A percentile compares a stretch with the other conserved stretches of the same genome.
phyloP scores from a whole-genome alignment of 2,888 invertebrate genomes.

The Bugulina stolonifera region DNA sequence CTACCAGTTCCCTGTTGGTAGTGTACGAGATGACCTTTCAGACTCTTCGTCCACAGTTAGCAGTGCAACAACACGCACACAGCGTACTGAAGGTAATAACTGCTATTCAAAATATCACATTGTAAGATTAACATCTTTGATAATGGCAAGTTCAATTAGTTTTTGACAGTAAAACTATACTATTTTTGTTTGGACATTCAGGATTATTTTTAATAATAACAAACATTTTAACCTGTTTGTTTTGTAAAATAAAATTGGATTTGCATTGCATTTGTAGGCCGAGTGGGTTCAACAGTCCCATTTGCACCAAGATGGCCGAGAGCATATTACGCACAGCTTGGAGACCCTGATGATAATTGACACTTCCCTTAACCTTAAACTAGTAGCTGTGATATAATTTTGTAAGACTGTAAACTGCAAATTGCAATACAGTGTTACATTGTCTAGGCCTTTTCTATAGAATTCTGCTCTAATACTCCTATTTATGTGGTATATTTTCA shows the following conservation, averaged over 20 bases:
- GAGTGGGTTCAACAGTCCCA: slow-evolving; percentile 17
- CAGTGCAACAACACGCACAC: neutral
- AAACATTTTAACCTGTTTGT: neutral
- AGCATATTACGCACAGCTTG: slow-evolving; percentile 16
- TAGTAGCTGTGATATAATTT: neutral
- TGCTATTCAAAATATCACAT: too few species aligned
- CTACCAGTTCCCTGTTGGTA: slow-evolving; percentile 24
- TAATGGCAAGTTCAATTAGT: too few species aligned
- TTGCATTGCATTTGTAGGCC: neutral
- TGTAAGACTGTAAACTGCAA: neutral
- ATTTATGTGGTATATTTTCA: neutral
- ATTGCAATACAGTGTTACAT: neutral
- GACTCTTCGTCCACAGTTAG: neutral
- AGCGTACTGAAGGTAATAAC: slow-evolving; percentile 9
- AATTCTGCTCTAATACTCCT: neutral
- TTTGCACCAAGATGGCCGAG: slow-evolving; percentile 24
- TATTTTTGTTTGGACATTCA: neutral
- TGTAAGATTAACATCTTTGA: too few species aligned
- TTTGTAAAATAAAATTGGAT: neutral
- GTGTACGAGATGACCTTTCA: slow-evolving; percentile 12
- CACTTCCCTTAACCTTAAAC: neutral
- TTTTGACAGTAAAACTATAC: neutral
- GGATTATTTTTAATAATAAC: neutral
- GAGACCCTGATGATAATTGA: slow-evolving; percentile 16
- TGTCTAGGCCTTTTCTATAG: neutral